Evolutionary conservation across 2,797 vertebrate genomes (phyloP), one percentile per base, ranked within the genome.

Genomic region (Hydrocynus forskahlii): DNA sequence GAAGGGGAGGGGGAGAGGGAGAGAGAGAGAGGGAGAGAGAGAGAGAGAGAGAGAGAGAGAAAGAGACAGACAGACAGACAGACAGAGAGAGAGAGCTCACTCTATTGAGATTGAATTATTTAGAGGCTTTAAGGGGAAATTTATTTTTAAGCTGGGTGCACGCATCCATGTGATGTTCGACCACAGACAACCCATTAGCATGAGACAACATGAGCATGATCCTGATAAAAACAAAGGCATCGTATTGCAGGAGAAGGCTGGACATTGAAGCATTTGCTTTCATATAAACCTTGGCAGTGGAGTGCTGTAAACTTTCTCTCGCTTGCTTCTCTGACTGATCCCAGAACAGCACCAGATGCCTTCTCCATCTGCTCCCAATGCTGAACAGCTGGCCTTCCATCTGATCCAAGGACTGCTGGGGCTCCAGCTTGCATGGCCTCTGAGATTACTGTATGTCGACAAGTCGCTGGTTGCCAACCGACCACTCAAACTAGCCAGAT

Each of bases 341-440:
- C 16, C 68, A 71, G 79, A 68, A 63, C 79, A 59, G 63, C 40
- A 17, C 79, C 79, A 75, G 79, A 71, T 80, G 71, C 52, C 43
- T 59, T 48, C 17, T 75, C 79, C 79, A 80, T 80, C 79, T 80
- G 79, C 40, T 66, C 68, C 38, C 52, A 17, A 62, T 25, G 45
- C 23, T 14, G n/a, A 68, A 59, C 79, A 80, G 71, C 79, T 80
- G 71, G 43, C 73, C 63, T 50, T 38, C 21, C 71, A 55, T 67
- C 62, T 68, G 63, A 80, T 75, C 71, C 70, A 62, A 68, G 71
- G 75, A 59, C 43, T 45, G 77, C 77, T 48, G 23, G 75, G 52
- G 38, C 23, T 59, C 66, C 40, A 48, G 71, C 62, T 68, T 48
- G 66, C 54, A 29, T 48, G 19, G 73, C 62, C 71, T 52, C 52